Conservation (phyloP, 2,888 invertebrate species). For the Zygogramma bicolorata region DNA sequence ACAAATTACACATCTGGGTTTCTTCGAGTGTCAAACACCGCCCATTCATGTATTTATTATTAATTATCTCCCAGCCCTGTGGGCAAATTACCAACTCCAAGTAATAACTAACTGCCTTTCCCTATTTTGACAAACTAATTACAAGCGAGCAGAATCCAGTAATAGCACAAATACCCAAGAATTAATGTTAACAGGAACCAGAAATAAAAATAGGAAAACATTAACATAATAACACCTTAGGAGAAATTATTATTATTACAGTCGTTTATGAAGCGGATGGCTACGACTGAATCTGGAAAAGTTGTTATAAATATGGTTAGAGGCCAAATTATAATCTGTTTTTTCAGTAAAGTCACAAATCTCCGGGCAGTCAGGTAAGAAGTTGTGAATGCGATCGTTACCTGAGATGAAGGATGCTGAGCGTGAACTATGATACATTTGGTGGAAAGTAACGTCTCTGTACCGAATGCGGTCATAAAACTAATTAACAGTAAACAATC, state of each 20-base stretch:
- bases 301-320: slow-evolving; percentile 8
- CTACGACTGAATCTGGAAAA: neutral
- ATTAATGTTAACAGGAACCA: neutral
- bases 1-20: neutral
- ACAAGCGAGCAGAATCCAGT: neutral
- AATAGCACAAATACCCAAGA: neutral
- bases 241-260: slow-evolving; percentile 12
- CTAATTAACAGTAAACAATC: slow-evolving; percentile 7
- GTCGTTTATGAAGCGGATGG: slow-evolving; percentile 4
- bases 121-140: slow-evolving; percentile 5
- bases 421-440: neutral
- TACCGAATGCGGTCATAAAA: neutral
- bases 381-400: neutral
- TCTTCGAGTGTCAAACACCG: neutral
- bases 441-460: neutral
- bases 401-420: neutral
- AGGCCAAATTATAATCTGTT: slow-evolving; percentile 1
- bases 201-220: neutral
- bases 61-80: neutral
- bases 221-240: slow-evolving; percentile 1
- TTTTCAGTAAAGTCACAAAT: slow-evolving; percentile 3
- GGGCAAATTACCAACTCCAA: neutral
- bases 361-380: neutral
- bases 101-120: neutral
- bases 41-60: neutral